phyloP scores from a whole-genome alignment of 2,888 invertebrate species.

The Schrankia costaestrigalis region DNA sequence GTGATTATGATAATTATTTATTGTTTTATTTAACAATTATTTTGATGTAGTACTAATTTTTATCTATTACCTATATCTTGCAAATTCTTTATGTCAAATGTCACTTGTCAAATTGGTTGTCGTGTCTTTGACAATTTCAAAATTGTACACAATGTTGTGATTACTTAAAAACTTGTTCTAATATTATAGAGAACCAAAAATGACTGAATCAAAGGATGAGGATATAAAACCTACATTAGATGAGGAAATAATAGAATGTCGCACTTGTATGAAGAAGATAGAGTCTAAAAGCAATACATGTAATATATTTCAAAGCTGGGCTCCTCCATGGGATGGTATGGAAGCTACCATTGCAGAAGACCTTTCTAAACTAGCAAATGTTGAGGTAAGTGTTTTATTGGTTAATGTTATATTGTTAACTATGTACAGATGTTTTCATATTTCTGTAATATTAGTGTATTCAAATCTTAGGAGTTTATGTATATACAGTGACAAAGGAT shows the following conservation, averaged over 20 bases:
- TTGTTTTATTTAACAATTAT: not conserved
- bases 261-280: slow-evolving; percentile 51
- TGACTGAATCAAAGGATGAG: slow-evolving; percentile 15
- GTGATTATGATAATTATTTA: too few relatives aligned
- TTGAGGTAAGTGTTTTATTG: slow-evolving; percentile 47
- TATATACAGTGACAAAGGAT: too few relatives aligned
- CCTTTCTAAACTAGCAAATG: slow-evolving; percentile 49
- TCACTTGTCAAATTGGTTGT: slow-evolving; percentile 29
- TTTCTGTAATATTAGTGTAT: too few relatives aligned
- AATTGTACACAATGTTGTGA: too few relatives aligned
- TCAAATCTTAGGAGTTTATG: too few relatives aligned
- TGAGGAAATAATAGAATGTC: slow-evolving; percentile 42
- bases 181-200: slow-evolving; percentile 21
- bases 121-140: too few relatives aligned
- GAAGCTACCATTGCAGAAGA: slow-evolving; percentile 57
- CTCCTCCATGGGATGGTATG: slow-evolving; percentile 51
- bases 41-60: slow-evolving; percentile 9
- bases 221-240: slow-evolving; percentile 2
- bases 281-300: slow-evolving; percentile 31
- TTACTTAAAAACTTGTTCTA: too few relatives aligned
- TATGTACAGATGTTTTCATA: too few relatives aligned
- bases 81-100: slow-evolving; percentile 29
- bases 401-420: too few relatives aligned
- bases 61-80: slow-evolving; percentile 19
- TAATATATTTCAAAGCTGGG: slow-evolving; percentile 55